Percentiles rank a stretch among this genome's conserved stretches.
Conservation (phyloP, 1,140 invertebrate genomes). For the Platorchestia sp. region DNA sequence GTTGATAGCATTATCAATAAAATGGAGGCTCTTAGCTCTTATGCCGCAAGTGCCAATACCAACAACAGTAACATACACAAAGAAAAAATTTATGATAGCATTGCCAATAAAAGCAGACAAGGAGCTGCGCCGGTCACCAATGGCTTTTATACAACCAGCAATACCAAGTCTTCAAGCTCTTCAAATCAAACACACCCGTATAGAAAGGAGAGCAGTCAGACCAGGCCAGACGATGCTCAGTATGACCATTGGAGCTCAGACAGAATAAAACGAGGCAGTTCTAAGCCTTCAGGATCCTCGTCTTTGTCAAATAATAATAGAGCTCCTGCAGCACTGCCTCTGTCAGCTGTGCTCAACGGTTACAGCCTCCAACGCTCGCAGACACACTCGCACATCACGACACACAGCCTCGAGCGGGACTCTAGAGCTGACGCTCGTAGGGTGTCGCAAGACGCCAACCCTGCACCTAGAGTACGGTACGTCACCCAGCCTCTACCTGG, state of each 20-base stretch:
- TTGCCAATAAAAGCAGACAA: slow-evolving; percentile 2
- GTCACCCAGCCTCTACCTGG: background rate
- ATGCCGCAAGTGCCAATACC: background rate
- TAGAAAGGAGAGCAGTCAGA: background rate
- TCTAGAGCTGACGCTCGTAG: slow-evolving; percentile 3
- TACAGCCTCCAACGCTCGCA: slow-evolving; percentile 34
- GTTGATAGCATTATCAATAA: slow-evolving; percentile 43
- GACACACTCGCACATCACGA: slow-evolving; percentile 34
- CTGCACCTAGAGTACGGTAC: background rate
- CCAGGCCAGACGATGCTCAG: background rate
- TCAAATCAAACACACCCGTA: background rate
- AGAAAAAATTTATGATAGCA: slow-evolving; percentile 43
- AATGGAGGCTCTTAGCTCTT: slow-evolving; percentile 25
- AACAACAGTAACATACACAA: slow-evolving; percentile 32
- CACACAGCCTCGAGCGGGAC: slow-evolving; percentile 1
- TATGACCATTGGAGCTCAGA: slow-evolving; percentile 11
- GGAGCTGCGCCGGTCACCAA: background rate
- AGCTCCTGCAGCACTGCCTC: slow-evolving; percentile 24
- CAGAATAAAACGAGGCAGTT: background rate
- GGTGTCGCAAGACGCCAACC: background rate
- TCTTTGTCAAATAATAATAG: background rate
- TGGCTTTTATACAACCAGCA: background rate
- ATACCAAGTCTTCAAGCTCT: background rate
- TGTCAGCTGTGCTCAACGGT: slow-evolving; percentile 18
- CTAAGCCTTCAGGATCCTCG: background rate